These are phyloP conservation scores for Peromyscus leucopus DNA, from an alignment of 2,113 vertebrate genomes.

Conservation along the genomic window DNA sequence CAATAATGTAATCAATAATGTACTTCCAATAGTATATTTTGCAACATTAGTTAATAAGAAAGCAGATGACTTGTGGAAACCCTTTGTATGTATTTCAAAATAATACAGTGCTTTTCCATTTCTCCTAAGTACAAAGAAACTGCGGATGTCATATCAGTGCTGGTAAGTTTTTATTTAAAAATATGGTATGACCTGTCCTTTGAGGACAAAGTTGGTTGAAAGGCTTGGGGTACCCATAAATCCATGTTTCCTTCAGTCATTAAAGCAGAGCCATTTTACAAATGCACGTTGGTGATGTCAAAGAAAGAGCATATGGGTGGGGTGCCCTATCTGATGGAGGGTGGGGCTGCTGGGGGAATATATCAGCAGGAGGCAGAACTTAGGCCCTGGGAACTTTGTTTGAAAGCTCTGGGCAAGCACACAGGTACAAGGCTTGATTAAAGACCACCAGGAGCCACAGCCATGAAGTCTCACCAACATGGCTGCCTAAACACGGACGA, in stretches of 20 bases:
- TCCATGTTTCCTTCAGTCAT: background rate
- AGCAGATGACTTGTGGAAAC: constrained; percentile 14
- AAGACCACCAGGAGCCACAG: background rate
- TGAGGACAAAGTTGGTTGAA: background rate
- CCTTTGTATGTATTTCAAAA: constrained; percentile 38
- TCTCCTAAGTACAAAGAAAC: constrained; percentile 62
- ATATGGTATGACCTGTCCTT: background rate
- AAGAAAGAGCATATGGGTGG: background rate
- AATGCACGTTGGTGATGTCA: background rate
- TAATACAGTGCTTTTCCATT: constrained; percentile 61
- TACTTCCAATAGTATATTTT: background rate
- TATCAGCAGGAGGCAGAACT: background rate
- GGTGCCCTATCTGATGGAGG: background rate
- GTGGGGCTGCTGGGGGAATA: background rate
- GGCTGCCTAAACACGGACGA: background rate
- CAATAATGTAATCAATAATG: background rate
- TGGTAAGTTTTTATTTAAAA: constrained; percentile 65
- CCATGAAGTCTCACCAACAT: too few relatives aligned
- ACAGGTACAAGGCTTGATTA: background rate
- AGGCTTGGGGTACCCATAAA: background rate
- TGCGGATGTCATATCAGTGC: constrained; percentile 34
- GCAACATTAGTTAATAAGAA: constrained; percentile 30
- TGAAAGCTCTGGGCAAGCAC: constrained; percentile 15
- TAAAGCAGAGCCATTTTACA: constrained; percentile 1
- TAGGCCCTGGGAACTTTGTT: background rate